Evolutionary conservation across 1,140 invertebrate species (phyloP).

Genomic region (Zaprionus camerounensis): DNA sequence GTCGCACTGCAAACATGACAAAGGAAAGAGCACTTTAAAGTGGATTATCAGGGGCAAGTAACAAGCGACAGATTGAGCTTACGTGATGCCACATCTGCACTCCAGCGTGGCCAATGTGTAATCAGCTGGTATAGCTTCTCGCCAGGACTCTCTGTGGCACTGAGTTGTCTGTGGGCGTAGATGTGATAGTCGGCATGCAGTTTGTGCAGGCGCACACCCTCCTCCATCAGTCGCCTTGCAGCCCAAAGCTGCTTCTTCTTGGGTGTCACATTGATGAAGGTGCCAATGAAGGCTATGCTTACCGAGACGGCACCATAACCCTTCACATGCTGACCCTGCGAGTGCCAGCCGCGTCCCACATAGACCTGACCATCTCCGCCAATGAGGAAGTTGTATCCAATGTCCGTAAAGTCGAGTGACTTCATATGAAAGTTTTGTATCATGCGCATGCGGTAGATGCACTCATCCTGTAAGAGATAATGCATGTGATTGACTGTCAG

Average conservation of each 20-base stretch:
- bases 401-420: conserved; percentile 85
- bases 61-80: conserved; percentile 24
- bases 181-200: conserved; percentile 87
- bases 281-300: conserved; percentile 89
- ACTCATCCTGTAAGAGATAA: conserved; percentile 64
- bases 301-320: conserved; percentile 87
- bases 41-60: background rate
- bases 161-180: conserved; percentile 87
- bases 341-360: conserved; percentile 88
- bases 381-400: conserved; percentile 90
- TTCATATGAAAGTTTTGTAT: conserved; percentile 88
- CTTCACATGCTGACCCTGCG: conserved; percentile 87
- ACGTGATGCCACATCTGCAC: conserved; percentile 51
- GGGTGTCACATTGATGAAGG: conserved; percentile 86
- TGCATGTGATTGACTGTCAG: background rate
- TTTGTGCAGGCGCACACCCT: conserved; percentile 86
- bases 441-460: conserved; percentile 79
- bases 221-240: conserved; percentile 86
- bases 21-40: background rate
- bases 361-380: conserved; percentile 90
- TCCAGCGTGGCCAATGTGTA: conserved; percentile 86
- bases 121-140: conserved; percentile 86
- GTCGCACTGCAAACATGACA: conserved; percentile 44
- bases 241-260: conserved; percentile 86
- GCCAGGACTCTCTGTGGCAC: conserved; percentile 87